Percentiles rank a stretch among this genome's conserved stretches.
Conservation (phyloP, 1,140 invertebrate species). For the Nomia melanderi region DNA sequence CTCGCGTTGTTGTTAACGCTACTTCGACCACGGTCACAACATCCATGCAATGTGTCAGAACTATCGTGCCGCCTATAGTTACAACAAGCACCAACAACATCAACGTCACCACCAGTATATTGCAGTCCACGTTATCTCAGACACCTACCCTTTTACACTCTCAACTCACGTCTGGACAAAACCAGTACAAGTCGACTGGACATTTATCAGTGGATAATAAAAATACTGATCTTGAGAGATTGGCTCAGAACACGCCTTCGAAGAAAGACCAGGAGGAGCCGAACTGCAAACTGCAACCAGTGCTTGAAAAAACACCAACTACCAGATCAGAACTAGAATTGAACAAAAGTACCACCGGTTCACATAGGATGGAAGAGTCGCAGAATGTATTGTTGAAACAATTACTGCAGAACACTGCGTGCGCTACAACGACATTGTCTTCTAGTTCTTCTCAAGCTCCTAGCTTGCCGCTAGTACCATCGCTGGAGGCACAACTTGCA, state of each 20-base stretch:
- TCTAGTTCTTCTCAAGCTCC: slow-evolving; percentile 81
- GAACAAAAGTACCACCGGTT: slow-evolving; percentile 61
- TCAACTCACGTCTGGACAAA: slow-evolving; percentile 73
- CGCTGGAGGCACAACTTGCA: slow-evolving; percentile 87
- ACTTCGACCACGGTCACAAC: slow-evolving; percentile 57
- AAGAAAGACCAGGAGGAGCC: slow-evolving; percentile 72
- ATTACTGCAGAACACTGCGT: slow-evolving; percentile 91
- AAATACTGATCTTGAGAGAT: slow-evolving; percentile 69
- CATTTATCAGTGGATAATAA: slow-evolving; percentile 76
- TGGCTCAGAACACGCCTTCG: slow-evolving; percentile 46
- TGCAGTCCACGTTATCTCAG: slow-evolving; percentile 78
- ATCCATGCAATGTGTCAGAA: slow-evolving; percentile 72
- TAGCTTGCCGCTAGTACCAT: slow-evolving; percentile 86
- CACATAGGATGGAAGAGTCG: slow-evolving; percentile 86
- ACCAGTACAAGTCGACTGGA: slow-evolving; percentile 72
- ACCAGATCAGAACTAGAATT: slow-evolving; percentile 65
- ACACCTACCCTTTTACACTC: slow-evolving; percentile 74
- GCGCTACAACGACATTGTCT: slow-evolving; percentile 81
- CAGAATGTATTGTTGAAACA: slow-evolving; percentile 95
- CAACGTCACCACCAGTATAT: slow-evolving; percentile 75
- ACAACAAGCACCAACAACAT: slow-evolving; percentile 68
- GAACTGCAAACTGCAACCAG: slow-evolving; percentile 52
- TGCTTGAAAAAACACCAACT: slow-evolving; percentile 63
- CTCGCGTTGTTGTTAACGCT: slow-evolving; percentile 69
- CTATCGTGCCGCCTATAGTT: slow-evolving; percentile 71